Percentiles rank a stretch among this genome's conserved stretches.
Evolutionary conservation across 2,113 vertebrate genomes (phyloP).

Genomic region (Laticauda laticaudata): DNA sequence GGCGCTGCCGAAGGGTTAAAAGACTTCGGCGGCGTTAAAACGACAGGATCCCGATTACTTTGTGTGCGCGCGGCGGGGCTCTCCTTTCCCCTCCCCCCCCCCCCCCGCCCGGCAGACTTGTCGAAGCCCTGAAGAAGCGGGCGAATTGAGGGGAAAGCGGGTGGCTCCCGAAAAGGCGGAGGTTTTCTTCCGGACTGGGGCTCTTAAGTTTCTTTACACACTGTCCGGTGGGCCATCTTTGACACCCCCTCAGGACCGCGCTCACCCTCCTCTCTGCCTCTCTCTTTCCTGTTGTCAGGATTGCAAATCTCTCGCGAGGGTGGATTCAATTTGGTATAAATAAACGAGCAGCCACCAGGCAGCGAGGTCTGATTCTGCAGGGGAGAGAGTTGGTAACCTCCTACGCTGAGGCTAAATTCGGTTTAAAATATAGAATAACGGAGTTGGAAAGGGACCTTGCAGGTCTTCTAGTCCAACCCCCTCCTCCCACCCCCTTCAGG

Average conservation of each 20-base stretch:
- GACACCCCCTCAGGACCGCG: not conserved
- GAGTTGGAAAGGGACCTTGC: too few relatives aligned
- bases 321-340: not conserved
- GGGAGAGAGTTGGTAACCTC: not conserved
- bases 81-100: rapidly evolving
- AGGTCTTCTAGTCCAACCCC: too few relatives aligned
- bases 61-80: not conserved
- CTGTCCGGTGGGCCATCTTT: too few relatives aligned
- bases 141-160: not conserved
- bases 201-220: not conserved
- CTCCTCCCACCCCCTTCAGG: too few relatives aligned
- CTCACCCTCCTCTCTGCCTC: not conserved
- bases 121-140: not conserved
- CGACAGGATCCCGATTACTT: not conserved
- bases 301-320: not conserved
- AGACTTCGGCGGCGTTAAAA: not conserved
- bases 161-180: not conserved
- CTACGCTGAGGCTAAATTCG: not conserved
- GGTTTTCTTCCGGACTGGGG: not conserved
- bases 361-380: not conserved
- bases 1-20: not conserved
- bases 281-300: not conserved
- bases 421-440: not conserved
- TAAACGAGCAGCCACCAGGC: not conserved
- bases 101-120: not conserved